A percentile compares a stretch with the other conserved stretches of the same genome.
phyloP scores from a whole-genome alignment of 2,113 vertebrate genomes.

The Crotalus viridis region DNA sequence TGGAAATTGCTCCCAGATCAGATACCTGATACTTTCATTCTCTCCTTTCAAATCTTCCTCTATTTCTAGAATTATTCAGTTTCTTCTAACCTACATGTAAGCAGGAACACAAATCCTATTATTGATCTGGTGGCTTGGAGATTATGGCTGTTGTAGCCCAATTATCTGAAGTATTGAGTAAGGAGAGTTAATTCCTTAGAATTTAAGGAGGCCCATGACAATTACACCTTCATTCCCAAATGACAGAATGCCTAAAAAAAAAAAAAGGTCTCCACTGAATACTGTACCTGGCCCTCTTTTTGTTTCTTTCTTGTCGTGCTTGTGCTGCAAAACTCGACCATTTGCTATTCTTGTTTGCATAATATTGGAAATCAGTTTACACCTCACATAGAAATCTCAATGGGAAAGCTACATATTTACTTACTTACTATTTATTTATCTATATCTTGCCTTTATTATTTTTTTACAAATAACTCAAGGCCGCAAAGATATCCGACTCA shows the following conservation, averaged over 20 bases:
- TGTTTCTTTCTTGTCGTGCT: background rate
- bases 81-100: background rate
- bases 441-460: background rate
- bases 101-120: background rate
- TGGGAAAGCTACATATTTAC: background rate
- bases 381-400: background rate
- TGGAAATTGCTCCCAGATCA: background rate
- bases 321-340: background rate
- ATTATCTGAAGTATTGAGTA: background rate
- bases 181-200: background rate
- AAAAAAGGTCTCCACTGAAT: background rate
- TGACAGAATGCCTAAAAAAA: background rate
- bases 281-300: background rate
- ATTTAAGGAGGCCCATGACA: background rate
- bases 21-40: no score
- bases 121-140: background rate
- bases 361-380: background rate
- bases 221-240: background rate
- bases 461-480: background rate
- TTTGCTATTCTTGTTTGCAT: background rate
- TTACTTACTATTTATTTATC: background rate
- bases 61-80: background rate
- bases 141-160: background rate
- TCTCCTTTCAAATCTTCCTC: background rate
- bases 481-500: background rate